These are phyloP conservation scores for Dasyprocta punctata DNA, from an alignment of 2,113 vertebrate genomes.

Conservation along the genomic window DNA sequence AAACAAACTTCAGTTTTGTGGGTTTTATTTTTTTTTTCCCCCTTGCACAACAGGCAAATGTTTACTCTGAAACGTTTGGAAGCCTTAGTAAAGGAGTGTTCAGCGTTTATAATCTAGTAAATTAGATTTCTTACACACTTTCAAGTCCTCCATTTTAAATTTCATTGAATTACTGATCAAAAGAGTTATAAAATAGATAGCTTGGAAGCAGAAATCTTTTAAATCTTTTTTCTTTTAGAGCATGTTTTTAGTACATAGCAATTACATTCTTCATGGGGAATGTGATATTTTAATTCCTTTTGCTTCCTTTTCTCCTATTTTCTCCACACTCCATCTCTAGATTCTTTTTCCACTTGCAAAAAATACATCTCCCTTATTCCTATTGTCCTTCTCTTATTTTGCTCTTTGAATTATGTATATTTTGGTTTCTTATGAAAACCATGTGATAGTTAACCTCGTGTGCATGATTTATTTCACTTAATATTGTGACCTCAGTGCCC, in stretches of 20 bases:
- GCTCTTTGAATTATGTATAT: background rate
- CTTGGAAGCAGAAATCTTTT: background rate
- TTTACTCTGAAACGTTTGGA: background rate
- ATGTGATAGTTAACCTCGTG: background rate
- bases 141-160: background rate
- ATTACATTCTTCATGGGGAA: background rate
- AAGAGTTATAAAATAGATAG: background rate
- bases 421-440: background rate
- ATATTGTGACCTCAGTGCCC: background rate
- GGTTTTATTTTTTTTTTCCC: background rate
- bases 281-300: background rate
- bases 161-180: background rate
- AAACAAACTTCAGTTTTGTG: background rate
- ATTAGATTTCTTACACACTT: background rate
- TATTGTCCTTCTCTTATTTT: background rate
- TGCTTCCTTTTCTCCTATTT: background rate
- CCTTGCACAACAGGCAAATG: background rate
- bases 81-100: background rate
- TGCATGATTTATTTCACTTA: background rate
- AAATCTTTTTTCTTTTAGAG: background rate
- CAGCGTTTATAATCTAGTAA: background rate
- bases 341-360: background rate
- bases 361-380: background rate
- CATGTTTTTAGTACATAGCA: background rate
- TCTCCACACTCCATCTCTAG: background rate